Evolutionary conservation across 2,888 invertebrate genomes (phyloP).

Genomic region (Altica lythri): DNA sequence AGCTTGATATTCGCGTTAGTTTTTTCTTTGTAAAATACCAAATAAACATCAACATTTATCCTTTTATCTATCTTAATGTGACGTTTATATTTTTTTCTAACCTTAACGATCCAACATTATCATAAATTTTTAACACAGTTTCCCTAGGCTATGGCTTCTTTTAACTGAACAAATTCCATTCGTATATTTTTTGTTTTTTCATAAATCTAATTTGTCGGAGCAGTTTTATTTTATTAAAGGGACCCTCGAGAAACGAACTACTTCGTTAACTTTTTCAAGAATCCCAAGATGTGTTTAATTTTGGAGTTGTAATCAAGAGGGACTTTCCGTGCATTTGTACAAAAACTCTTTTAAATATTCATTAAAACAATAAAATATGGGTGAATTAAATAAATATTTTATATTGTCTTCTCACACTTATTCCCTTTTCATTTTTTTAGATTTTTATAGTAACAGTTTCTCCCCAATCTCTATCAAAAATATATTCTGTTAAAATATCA

Average conservation of each 20-base stretch:
- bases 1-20: no score
- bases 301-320: slow-evolving; percentile 16
- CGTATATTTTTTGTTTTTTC: slow-evolving; percentile 42
- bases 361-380: slow-evolving; percentile 9
- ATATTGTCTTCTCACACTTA: no score
- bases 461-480: no score
- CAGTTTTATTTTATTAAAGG: slow-evolving; percentile 40
- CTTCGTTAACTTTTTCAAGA: slow-evolving; percentile 32
- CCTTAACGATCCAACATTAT: background rate
- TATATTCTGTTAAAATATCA: no score
- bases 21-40: no score
- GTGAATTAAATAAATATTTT: no score
- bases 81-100: background rate
- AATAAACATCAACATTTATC: no score
- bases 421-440: no score
- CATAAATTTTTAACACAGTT: background rate
- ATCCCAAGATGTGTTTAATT: slow-evolving; percentile 24
- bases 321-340: slow-evolving; percentile 11
- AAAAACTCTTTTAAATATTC: slow-evolving; percentile 23
- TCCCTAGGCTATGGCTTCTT: slow-evolving; percentile 30
- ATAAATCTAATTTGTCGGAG: slow-evolving; percentile 47
- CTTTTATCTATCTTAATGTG: background rate
- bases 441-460: no score
- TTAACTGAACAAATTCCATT: slow-evolving; percentile 43
- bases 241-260: slow-evolving; percentile 32